These are phyloP conservation scores for Brachypodius melanocephalos DNA, from an alignment of 2,113 vertebrate species.

Conservation along the genomic window DNA sequence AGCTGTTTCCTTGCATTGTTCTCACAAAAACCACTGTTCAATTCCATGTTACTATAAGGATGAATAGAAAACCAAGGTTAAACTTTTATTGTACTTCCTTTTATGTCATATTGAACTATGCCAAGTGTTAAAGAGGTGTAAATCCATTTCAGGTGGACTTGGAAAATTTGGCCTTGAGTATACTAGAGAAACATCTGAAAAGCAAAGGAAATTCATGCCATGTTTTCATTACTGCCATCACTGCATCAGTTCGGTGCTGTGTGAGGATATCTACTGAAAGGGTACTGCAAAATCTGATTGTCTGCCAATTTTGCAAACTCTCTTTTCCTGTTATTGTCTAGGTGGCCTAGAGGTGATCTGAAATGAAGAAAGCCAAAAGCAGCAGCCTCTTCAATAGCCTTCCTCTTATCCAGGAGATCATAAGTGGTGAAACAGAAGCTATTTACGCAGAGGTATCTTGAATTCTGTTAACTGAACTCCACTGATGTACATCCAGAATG, in stretches of 20 bases:
- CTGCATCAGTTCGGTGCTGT: not conserved
- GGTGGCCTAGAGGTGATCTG: not conserved
- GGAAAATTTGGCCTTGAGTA: not conserved
- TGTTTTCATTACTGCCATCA: not conserved
- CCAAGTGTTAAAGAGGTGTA: not conserved
- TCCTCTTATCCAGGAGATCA: not conserved
- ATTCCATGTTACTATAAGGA: not conserved
- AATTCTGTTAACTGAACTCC: not conserved
- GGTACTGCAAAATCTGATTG: not conserved
- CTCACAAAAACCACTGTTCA: not conserved
- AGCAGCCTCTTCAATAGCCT: not conserved
- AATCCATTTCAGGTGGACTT: not conserved
- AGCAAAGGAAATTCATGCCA: fast-evolving
- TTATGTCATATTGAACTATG: not conserved
- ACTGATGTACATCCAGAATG: not conserved
- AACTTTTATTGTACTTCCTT: not conserved
- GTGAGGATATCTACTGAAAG: not conserved
- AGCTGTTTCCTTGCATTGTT: not conserved
- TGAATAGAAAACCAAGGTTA: not conserved
- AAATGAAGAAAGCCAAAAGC: not conserved
- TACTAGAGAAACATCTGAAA: not conserved
- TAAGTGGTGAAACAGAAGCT: not conserved
- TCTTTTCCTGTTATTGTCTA: not conserved
- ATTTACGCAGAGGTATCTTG: not conserved
- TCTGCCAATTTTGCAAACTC: not conserved